Percentiles rank a stretch among this genome's conserved stretches.
phyloP scores from a whole-genome alignment of 2,113 vertebrate genomes.

The Leucopsar rothschildi region DNA sequence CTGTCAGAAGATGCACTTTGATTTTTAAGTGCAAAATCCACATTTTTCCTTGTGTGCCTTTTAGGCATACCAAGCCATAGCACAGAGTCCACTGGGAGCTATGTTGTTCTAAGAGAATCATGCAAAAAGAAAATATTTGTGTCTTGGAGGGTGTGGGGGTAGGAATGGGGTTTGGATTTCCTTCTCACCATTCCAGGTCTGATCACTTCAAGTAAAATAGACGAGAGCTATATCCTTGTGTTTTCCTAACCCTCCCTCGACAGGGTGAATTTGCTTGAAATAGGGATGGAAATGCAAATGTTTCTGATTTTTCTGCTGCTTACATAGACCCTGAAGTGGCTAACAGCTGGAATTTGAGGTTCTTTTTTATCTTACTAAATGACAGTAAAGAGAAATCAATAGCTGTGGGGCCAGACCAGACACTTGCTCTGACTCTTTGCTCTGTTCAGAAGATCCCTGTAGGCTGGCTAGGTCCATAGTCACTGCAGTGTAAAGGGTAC shows the following conservation, averaged over 20 bases:
- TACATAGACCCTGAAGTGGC: neutral
- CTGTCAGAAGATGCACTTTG: neutral
- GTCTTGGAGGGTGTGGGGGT: neutral
- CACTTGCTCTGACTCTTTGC: neutral
- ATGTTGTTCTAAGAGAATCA: neutral
- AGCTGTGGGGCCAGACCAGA: neutral
- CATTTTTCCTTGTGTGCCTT: neutral
- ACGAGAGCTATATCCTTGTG: neutral
- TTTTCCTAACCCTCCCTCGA: neutral
- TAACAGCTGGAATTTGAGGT: neutral
- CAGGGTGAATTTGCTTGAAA: neutral
- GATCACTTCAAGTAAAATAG: neutral
- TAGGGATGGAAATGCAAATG: neutral
- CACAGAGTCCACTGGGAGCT: neutral
- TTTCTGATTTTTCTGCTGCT: neutral
- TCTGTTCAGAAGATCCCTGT: neutral
- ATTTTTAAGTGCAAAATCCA: neutral
- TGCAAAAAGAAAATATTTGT: neutral
- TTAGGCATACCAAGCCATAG: neutral
- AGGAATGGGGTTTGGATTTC: neutral
- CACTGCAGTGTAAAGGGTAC: neutral
- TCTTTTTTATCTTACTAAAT: neutral
- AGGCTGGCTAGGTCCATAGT: neutral
- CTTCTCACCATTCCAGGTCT: neutral
- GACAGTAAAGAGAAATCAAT: neutral